Evolutionary conservation across 2,797 vertebrate genomes (phyloP), one percentile per base, ranked within the genome.

Genomic region (Semotilus atromaculatus): DNA sequence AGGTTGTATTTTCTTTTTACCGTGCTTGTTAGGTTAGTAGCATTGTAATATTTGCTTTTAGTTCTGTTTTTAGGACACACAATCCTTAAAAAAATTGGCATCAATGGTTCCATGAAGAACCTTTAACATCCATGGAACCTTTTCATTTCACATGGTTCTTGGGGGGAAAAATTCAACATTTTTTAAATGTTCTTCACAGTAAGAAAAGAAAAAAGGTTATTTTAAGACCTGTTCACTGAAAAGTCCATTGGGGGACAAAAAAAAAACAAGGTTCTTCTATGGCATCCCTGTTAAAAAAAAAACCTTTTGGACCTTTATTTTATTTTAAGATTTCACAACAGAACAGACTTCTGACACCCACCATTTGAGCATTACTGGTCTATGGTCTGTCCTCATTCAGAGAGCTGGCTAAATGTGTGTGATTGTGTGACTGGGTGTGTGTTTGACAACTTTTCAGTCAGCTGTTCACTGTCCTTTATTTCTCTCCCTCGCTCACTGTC

Each of bases 391-490:
- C 23, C 36, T 58, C 18, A 16, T 31, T 60, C 21, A 34, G 1
- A 45, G 2, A 38, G 64, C 64, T 36, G 43, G n/a, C 21, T 40
- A 40, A 55, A 80, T 51, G 23, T 72, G n/a, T 64, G 60, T 68
- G 60, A 48, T 72, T 45, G 14, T 29, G n/a, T 9, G 43, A 72
- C 43, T 45, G 2, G 4, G 48, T 19, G 60, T 43, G 64, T 70
- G 55, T 48, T 62, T 66, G 71, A n/a, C 58, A 80, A 80, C 55
- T 84, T 84, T 53, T 58, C 82, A 87, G 86, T 89, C 92, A 90
- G 91, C 91, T 93, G 91, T 93, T 91, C 0, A 2, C 23, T 74
- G 10, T 75, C 23, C 19, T 48, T 73, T 36, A 55, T 55, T 73
- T 7, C 45, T 13, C 43, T 51, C 26, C 16, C 43, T 70, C 21